Evolutionary conservation across 2,797 vertebrate genomes (phyloP).

Genomic region (Gymnocypris eckloni): DNA sequence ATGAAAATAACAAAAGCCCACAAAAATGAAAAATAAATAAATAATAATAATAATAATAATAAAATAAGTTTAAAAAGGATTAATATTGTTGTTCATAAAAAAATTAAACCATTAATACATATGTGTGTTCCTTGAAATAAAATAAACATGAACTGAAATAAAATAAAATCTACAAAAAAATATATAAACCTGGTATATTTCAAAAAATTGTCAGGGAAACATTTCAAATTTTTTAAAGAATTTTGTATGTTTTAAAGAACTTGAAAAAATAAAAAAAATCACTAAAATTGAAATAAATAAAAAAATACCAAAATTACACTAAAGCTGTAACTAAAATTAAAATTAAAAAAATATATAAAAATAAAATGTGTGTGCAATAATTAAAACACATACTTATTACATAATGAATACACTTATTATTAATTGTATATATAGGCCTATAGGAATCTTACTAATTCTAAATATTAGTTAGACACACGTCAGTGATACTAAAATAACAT

Average conservation of each 20-base stretch:
- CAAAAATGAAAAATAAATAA: background rate
- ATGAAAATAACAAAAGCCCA: background rate
- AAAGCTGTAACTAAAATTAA: background rate
- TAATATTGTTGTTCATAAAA: background rate
- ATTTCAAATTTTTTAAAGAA: background rate
- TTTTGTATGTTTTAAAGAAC: background rate
- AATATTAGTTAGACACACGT: background rate
- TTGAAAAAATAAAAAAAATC: background rate
- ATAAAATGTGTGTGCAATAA: too few species aligned
- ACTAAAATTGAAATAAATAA: background rate
- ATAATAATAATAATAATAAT: background rate
- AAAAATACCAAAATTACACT: background rate
- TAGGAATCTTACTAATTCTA: background rate
- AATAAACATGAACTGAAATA: background rate
- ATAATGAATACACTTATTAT: too few species aligned
- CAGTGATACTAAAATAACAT: background rate
- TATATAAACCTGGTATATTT: background rate
- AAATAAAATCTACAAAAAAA: too few species aligned
- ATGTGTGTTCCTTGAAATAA: background rate
- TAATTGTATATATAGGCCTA: too few species aligned
- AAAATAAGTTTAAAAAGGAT: background rate
- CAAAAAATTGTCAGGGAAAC: too few species aligned
- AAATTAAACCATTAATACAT: too few species aligned
- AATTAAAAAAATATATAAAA: too few species aligned
- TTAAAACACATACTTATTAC: too few species aligned